These are phyloP conservation scores for Aphidius gifuensis DNA, from an alignment of 1,140 invertebrate species.

Conservation along the genomic window DNA sequence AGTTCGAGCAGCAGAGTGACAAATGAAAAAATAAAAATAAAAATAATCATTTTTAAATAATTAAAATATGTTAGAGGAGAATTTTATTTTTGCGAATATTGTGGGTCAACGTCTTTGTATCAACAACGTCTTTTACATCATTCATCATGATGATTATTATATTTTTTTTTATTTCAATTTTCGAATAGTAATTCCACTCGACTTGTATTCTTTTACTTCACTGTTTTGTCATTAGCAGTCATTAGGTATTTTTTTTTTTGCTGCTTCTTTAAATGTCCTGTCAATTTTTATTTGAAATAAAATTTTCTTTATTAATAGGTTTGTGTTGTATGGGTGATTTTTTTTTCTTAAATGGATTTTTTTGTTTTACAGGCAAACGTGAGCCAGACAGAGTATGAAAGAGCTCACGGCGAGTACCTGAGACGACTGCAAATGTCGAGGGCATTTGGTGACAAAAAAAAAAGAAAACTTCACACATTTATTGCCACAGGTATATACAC, in stretches of 20 bases:
- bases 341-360: conserved; percentile 19
- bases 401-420: conserved; percentile 55
- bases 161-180: neutral
- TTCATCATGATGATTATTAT: neutral
- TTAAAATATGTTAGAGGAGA: no score
- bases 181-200: neutral
- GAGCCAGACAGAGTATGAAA: conserved; percentile 54
- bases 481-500: conserved; percentile 41
- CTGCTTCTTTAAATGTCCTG: no score
- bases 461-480: conserved; percentile 49
- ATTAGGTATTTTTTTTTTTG: no score
- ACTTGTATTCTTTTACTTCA: no score
- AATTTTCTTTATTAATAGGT: no score
- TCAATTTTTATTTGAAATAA: no score
- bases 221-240: no score
- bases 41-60: neutral
- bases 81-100: neutral
- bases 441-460: conserved; percentile 33
- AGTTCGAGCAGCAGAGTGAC: conserved; percentile 21
- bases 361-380: conserved; percentile 49
- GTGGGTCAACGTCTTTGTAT: conserved; percentile 19
- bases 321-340: no score
- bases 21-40: conserved; percentile 2
- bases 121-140: conserved; percentile 16
- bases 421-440: conserved; percentile 43